Percentiles rank a stretch among this genome's conserved stretches.
Conservation (phyloP, 2,888 invertebrate genomes). For the Synergus japonicus region DNA sequence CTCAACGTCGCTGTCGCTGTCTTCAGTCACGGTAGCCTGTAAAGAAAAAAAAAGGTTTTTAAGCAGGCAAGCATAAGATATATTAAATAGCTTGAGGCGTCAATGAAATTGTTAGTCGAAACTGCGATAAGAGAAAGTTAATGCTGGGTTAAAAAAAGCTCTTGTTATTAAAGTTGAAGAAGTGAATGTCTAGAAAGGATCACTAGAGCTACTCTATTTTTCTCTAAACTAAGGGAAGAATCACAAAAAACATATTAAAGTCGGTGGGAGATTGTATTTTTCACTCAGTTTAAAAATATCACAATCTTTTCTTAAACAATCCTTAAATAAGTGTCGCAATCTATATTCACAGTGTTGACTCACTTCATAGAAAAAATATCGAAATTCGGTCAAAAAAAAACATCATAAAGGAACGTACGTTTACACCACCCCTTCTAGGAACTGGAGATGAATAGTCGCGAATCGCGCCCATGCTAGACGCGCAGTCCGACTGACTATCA, state of each 20-base stretch:
- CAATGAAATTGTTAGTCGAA: conserved; percentile 3
- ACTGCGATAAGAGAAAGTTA: background rate
- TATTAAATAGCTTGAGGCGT: background rate
- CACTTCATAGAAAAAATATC: conserved; percentile 61
- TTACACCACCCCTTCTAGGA: conserved; percentile 68
- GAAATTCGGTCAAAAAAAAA: conserved; percentile 62
- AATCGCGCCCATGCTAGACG: conserved; percentile 87
- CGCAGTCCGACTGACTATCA: conserved; percentile 93
- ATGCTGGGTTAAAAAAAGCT: background rate
- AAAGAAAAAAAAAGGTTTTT: conserved; percentile 19
- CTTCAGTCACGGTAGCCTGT: conserved; percentile 66
- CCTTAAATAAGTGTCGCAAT: conserved; percentile 6
- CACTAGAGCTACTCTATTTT: background rate
- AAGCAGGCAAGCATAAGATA: conserved; percentile 23
- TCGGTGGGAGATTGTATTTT: conserved; percentile 31
- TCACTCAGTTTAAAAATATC: background rate
- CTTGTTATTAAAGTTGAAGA: background rate
- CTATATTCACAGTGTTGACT: conserved; percentile 12
- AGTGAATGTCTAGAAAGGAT: background rate
- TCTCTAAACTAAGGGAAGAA: conserved; percentile 29
- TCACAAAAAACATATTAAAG: conserved; percentile 20
- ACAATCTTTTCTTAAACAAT: conserved; percentile 44
- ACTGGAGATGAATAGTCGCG: conserved; percentile 78
- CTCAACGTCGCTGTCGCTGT: conserved; percentile 84
- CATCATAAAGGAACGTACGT: conserved; percentile 69